Conservation (phyloP, 2,113 vertebrate species). For the Elgaria multicarinata region DNA sequence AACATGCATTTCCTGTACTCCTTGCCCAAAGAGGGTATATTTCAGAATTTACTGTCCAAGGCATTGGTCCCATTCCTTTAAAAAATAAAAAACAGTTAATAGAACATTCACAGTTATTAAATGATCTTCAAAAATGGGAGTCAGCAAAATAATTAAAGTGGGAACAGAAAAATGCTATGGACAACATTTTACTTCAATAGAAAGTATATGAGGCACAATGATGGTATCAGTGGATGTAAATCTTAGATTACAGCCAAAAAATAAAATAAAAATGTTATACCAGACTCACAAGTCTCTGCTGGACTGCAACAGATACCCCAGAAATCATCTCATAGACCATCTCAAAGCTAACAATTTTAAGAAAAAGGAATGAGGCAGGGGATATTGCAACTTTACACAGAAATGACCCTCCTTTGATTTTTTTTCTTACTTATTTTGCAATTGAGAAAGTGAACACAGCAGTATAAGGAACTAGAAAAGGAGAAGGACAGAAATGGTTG, state of each 20-base stretch:
- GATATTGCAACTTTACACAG: not conserved
- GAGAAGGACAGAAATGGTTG: not conserved
- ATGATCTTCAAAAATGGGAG: not conserved
- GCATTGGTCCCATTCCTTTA: constrained; percentile 96
- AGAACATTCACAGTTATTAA: not conserved
- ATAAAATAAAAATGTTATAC: not conserved
- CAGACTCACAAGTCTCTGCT: not conserved
- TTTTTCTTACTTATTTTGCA: not conserved
- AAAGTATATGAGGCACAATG: not conserved
- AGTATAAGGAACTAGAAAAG: not conserved
- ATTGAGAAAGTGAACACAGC: not conserved
- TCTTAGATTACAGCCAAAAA: not conserved
- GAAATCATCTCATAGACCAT: not conserved
- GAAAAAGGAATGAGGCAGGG: not conserved
- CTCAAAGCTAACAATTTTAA: not conserved
- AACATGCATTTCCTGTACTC: constrained; percentile 96
- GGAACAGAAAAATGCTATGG: not conserved
- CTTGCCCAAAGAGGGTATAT: constrained; percentile 98
- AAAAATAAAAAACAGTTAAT: constrained; percentile 48
- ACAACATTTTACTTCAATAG: not conserved
- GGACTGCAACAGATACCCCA: not conserved
- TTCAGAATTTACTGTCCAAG: constrained; percentile 98
- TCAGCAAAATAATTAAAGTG: not conserved
- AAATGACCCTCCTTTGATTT: not conserved
- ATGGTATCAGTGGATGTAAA: not conserved